Evolutionary conservation across 2,797 vertebrate genomes (phyloP).

Genomic region (Centropyge bicolor): DNA sequence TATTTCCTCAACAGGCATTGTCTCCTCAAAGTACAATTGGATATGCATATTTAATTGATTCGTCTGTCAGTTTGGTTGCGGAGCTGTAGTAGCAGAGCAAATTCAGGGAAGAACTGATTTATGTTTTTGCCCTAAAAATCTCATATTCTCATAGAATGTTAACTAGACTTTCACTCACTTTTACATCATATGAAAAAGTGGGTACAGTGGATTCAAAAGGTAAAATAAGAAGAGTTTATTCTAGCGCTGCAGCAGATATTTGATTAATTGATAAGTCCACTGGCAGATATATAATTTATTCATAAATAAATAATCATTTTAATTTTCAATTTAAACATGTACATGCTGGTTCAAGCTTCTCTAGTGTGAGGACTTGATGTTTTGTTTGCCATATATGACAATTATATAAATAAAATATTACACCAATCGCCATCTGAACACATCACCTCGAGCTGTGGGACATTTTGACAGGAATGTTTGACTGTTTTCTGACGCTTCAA

Average conservation of each 20-base stretch:
- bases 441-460: background rate
- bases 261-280: background rate
- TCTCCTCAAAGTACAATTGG: constrained; percentile 10
- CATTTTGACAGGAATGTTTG: no score
- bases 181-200: background rate
- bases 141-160: background rate
- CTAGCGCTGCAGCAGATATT: background rate
- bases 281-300: background rate
- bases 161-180: background rate
- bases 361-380: background rate
- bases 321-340: background rate
- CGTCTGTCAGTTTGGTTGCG: background rate
- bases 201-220: background rate
- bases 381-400: background rate
- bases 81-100: background rate
- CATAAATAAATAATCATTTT: background rate
- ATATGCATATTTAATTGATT: background rate
- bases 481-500: background rate
- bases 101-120: background rate
- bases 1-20: background rate
- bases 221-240: background rate
- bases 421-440: no score
- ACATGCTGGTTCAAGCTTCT: background rate
- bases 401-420: no score
- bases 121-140: background rate